Evolutionary conservation across 2,113 vertebrate species (phyloP).

Genomic region (Vidua chalybeata): DNA sequence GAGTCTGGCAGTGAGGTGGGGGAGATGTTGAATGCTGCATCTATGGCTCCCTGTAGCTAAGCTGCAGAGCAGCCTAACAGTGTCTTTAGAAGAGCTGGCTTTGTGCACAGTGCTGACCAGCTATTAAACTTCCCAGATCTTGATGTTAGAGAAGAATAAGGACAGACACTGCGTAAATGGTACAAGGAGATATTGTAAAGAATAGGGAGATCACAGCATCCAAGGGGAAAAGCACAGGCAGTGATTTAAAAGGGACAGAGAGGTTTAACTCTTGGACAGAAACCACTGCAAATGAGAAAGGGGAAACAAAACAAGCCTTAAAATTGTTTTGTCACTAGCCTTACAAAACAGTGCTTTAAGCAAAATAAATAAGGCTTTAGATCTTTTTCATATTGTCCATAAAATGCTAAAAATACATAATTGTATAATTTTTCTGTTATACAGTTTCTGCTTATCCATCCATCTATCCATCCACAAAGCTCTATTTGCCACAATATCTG

Average conservation of each 20-base stretch:
- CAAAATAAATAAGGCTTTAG: not conserved
- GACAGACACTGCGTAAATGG: not conserved
- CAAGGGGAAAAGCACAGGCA: not conserved
- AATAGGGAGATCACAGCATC: not conserved
- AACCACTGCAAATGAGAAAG: not conserved
- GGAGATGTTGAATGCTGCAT: not conserved
- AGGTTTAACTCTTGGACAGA: not conserved
- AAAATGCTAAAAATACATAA: not conserved
- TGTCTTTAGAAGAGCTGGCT: not conserved
- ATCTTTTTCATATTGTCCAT: not conserved
- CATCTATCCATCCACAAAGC: not conserved
- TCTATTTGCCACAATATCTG: not conserved
- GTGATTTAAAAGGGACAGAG: not conserved
- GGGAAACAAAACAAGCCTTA: not conserved
- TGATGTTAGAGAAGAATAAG: not conserved
- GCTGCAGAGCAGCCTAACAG: not conserved
- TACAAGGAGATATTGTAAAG: not conserved
- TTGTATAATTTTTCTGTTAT: not conserved
- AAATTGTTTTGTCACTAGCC: not conserved
- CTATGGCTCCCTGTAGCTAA: not conserved
- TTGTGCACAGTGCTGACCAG: not conserved
- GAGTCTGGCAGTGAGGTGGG: not conserved
- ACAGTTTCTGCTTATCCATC: not conserved
- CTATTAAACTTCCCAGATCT: not conserved
- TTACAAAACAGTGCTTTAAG: not conserved